Evolutionary conservation across 2,888 invertebrate species (phyloP), one percentile per base, ranked within the genome.

Genomic region (Acronicta alni): DNA sequence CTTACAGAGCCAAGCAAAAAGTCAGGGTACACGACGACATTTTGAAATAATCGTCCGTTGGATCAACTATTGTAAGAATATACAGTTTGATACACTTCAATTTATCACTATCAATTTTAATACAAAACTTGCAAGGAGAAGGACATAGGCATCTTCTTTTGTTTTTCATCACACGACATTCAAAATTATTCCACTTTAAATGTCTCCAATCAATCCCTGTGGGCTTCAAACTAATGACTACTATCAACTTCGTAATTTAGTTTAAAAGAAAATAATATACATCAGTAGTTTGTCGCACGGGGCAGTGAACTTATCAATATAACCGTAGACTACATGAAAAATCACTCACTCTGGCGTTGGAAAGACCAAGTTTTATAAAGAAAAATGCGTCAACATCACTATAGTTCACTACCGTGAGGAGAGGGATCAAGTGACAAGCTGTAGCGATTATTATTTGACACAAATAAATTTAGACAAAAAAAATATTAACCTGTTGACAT

Each of bases 331-430:
- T 67, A 83, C 83, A 83, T 49, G 83, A 74, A 77, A 83, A 83
- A 71, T 82, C 81, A 82, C 80, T 81, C 72, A 67, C 78, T 66
- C 63, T 74, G 74, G 77, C 72, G 71, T 60, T 57, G 39, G 44
- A 62, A 53, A 63, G 60, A 67, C 57, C 49, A 72, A 77, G 49
- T 76, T 77, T 75, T 60, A 57, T 64, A 74, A 71, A 75, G 65
- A 72, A 26, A 64, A 47, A 64, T 30, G 23, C 44, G 43, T 37
- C 67, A 51, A 46, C 30, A 39, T 12, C 17, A 51, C 46, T 71
- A 37, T 26, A 42, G 26, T 41, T 47, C 17, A 46, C 39, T 47
- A 47, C n/a, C n/a, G 39, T 47, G 57, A 65, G 51, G 49, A 42
- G 48, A 48, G 45, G 54, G 56, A 20, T 35, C 8, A 45, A 8